Evolutionary conservation across 2,113 vertebrate species (phyloP), one percentile per base, ranked within the genome.

Genomic region (Vidua macroura): DNA sequence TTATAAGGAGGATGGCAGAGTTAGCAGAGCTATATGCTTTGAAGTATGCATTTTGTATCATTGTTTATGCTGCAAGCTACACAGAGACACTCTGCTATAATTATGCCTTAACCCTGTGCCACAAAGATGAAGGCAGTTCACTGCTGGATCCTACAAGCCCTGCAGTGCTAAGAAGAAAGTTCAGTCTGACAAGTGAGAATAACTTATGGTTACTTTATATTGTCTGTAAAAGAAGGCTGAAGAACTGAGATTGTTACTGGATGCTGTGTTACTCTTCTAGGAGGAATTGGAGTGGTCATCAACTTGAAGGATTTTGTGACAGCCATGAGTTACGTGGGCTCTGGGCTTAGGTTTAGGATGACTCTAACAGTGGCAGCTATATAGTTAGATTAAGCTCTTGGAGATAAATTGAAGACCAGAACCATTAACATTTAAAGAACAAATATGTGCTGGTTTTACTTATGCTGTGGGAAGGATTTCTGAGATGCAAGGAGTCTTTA

Each of bases 401-500:
- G 68, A 93, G 94, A 86, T 95, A 91, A 94, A 88, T 19, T 44
- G 56, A 86, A 78, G 60, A 88, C 9, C 17, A 78, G 68, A 90
- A 78, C 4, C 30, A 86, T 56, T 84, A 70, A 33, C 44, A 37
- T 52, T 63, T 75, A 68, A 94, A 92, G 64, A 93, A 68, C 68
- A 94, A 94, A 74, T 56, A 56, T 5, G 4, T 25, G 21, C 7
- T 78, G 11, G 2, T 83, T 92, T 68, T 52, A 51, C 77, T 95
- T 95, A 52, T 91, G 27, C 41, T 59, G 11, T 58, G 48, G 55
- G 30, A 80, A 88, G 43, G 79, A 66, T 68, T 96, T 96, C 64
- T 92, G 83, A 35, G 59, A 55, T 68, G 13, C 35, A 86, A 2
- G 33, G 55, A 52, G 27, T 27, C 44, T 83, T 5, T 80, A 52